A percentile compares a stretch with the other conserved stretches of the same genome.
Conservation (phyloP, 2,797 vertebrate genomes). For the Morelia viridis region DNA sequence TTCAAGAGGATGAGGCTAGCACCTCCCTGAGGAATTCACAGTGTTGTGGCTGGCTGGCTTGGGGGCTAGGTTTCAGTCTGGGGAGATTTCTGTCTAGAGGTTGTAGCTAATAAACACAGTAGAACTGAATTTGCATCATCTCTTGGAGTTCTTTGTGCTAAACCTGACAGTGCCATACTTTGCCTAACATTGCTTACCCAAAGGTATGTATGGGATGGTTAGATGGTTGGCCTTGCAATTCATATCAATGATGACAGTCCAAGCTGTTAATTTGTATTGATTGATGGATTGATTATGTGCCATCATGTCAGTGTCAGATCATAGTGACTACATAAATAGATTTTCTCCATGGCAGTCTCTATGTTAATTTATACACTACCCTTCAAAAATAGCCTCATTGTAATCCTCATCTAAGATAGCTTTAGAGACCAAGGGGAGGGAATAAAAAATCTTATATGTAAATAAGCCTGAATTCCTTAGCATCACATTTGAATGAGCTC, state of each 20-base stretch:
- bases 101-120: too few relatives aligned
- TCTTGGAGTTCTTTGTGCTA: too few relatives aligned
- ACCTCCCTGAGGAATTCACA: too few relatives aligned
- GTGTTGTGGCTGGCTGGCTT: too few relatives aligned
- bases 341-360: not conserved
- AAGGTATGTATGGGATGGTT: not conserved
- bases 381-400: not conserved
- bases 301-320: not conserved
- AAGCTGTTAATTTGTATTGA: constrained; percentile 2
- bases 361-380: not conserved
- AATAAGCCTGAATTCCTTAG: not conserved
- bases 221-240: not conserved
- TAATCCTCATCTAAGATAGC: not conserved
- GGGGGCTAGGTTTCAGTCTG: too few relatives aligned
- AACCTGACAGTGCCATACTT: not conserved
- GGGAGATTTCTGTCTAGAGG: too few relatives aligned
- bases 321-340: not conserved
- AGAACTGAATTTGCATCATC: too few relatives aligned
- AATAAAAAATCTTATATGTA: not conserved
- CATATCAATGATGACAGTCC: not conserved
- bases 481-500: not conserved
- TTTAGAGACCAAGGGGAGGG: not conserved
- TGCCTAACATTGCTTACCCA: not conserved
- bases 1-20: too few relatives aligned
- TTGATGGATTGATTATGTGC: not conserved